phyloP scores from a whole-genome alignment of 2,888 invertebrate species.

The Meiosimyza decipiens region DNA sequence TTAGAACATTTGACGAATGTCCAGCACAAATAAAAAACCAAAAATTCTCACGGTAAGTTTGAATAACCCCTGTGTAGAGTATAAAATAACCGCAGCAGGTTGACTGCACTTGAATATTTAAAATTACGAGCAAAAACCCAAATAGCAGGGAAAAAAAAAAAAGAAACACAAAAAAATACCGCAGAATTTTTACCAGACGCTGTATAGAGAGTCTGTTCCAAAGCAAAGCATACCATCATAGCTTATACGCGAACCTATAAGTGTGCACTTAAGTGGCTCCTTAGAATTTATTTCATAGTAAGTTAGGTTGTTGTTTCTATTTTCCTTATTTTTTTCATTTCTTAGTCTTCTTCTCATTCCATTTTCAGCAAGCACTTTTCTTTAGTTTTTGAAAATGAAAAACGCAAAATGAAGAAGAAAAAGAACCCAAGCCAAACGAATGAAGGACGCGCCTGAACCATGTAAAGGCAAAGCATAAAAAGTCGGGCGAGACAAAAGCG shows the following conservation, averaged over 20 bases:
- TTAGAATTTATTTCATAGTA: neutral
- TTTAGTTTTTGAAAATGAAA: too few relatives aligned
- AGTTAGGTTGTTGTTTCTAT: slow-evolving; percentile 9
- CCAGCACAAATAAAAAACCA: neutral
- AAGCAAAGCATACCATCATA: slow-evolving; percentile 5
- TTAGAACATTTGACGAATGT: neutral
- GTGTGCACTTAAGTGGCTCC: slow-evolving; percentile 30
- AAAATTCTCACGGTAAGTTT: too few relatives aligned
- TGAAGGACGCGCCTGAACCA: neutral
- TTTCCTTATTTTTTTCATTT: neutral
- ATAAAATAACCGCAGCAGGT: neutral
- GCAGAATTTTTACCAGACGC: neutral
- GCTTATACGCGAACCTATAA: neutral
- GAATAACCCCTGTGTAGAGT: neutral
- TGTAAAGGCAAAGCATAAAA: neutral
- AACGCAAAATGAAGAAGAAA: neutral
- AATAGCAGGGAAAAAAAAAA: neutral
- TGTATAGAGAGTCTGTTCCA: neutral
- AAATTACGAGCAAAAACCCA: slow-evolving; percentile 5
- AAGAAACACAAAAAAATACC: neutral
- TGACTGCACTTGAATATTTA: slow-evolving; percentile 29
- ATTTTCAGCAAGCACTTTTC: too few relatives aligned
- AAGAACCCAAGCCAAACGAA: neutral
- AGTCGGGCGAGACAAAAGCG: slow-evolving; percentile 25
- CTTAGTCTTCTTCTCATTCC: too few relatives aligned